Percentiles rank a stretch among this genome's conserved stretches.
Conservation (phyloP, 2,797 vertebrate species). For the Melopsittacus undulatus region DNA sequence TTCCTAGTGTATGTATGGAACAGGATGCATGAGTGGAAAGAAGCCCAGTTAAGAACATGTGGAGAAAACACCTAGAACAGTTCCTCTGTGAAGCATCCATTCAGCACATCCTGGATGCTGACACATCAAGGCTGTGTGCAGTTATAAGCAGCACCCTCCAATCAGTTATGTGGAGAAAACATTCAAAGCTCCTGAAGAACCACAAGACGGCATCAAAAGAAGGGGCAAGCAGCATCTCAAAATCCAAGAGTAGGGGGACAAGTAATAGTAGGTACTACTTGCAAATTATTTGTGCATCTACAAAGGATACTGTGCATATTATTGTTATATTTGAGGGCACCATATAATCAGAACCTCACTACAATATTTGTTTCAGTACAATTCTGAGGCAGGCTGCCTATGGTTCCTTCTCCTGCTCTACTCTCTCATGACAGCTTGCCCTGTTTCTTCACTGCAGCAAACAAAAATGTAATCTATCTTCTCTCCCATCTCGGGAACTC, state of each 20-base stretch:
- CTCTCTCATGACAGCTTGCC: not conserved
- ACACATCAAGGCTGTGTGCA: not conserved
- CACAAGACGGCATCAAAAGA: not conserved
- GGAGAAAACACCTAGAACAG: not conserved
- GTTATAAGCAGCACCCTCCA: not conserved
- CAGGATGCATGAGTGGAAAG: not conserved
- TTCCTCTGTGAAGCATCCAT: not conserved
- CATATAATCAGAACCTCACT: not conserved
- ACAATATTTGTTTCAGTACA: not conserved
- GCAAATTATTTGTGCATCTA: not conserved
- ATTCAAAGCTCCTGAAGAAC: not conserved
- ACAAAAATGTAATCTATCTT: not conserved
- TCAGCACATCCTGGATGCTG: fast-evolving
- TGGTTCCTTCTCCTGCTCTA: not conserved
- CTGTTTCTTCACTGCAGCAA: not conserved
- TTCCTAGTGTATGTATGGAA: not conserved
- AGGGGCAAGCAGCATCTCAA: not conserved
- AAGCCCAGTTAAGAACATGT: fast-evolving
- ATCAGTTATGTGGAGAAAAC: not conserved
- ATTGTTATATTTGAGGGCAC: not conserved
- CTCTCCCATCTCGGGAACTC: not conserved
- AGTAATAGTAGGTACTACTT: not conserved
- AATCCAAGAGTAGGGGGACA: not conserved
- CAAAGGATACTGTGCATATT: not conserved
- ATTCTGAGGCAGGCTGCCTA: not conserved